Conservation (phyloP, 1,140 invertebrate genomes). For the Reticulitermes speratus region DNA sequence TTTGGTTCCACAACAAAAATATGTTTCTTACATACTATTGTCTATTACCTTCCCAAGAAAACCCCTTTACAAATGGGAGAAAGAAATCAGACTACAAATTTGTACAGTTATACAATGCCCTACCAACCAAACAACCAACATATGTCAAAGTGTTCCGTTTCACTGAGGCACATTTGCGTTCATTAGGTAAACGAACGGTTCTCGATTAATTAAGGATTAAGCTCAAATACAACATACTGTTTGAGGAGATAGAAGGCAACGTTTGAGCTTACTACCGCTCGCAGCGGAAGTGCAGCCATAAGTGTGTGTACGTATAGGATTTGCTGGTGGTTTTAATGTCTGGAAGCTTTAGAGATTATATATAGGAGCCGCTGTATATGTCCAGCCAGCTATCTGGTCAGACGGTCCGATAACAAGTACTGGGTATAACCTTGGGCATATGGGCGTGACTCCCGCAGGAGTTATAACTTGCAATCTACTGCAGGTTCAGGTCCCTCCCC, state of each 20-base stretch:
- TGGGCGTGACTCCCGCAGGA: neutral
- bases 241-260: neutral
- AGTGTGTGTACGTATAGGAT: constrained; percentile 15
- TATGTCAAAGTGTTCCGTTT: neutral
- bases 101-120: too few relatives aligned
- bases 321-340: neutral
- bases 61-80: too few relatives aligned
- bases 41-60: too few relatives aligned
- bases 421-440: constrained; percentile 1
- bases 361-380: constrained; percentile 1
- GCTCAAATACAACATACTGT: neutral
- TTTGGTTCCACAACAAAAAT: too few relatives aligned
- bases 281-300: neutral
- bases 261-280: neutral
- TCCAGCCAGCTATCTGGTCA: neutral
- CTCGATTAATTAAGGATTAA: constrained; percentile 8
- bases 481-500: neutral
- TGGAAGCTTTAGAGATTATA: constrained; percentile 13
- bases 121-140: too few relatives aligned
- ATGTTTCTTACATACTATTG: too few relatives aligned
- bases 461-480: neutral
- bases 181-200: neutral
- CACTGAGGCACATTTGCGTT: neutral
- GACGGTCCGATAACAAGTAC: neutral
- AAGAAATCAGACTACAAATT: too few relatives aligned